Base-by-base conservation (phyloP, 2,797 vertebrate species). In the Epinephelus malabaricus region DNA sequence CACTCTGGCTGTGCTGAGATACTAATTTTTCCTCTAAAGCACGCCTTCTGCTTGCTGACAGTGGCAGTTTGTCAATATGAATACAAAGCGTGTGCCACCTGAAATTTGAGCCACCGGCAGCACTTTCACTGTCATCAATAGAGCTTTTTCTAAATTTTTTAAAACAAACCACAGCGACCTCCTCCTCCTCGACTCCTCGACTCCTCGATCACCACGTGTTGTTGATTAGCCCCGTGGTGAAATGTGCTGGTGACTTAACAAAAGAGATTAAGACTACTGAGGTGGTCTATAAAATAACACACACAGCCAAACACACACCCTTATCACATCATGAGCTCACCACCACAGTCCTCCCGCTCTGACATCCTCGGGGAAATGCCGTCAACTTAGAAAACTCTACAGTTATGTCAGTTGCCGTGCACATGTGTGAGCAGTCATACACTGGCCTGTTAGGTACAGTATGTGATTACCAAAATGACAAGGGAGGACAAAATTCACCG, bases 271-370 rank as follows among this genome's bases (percentile, higher is more conserved):
- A 68, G 50, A 49, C 69, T 43, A 50, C 82, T 56, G 54, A 55
- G 72, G 83, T 63, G 80, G 82, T 85, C 84, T 62, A 17, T 65
- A 47, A 68, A 78, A 78, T 67, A 66, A 54, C 54, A 70, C 30
- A 69, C 25, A 63, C 53, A 51, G 49, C 10, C 56, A 62, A 21
- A 23, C 40, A 46, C 59, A 74, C 43, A 61, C 38, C 40, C 66
- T 83, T 82, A 89, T 87, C 82, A 67, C 45, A 88, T 86, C 45
- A 88, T 86, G 82, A 86, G 78, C 81, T 92, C 86, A 92, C 68
- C 86, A 50, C 71, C 73, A 75, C 45, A 78, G 71, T 65, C 18
- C 65, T 79, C 63, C 82, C 1, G n/a, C 53, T 66, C 51, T 73
- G 75, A 68, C 40, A 73, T 81, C 84, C 59, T 61, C 18, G 9